phyloP scores from a whole-genome alignment of 2,888 invertebrate genomes.

The Hyppa rectilinea region DNA sequence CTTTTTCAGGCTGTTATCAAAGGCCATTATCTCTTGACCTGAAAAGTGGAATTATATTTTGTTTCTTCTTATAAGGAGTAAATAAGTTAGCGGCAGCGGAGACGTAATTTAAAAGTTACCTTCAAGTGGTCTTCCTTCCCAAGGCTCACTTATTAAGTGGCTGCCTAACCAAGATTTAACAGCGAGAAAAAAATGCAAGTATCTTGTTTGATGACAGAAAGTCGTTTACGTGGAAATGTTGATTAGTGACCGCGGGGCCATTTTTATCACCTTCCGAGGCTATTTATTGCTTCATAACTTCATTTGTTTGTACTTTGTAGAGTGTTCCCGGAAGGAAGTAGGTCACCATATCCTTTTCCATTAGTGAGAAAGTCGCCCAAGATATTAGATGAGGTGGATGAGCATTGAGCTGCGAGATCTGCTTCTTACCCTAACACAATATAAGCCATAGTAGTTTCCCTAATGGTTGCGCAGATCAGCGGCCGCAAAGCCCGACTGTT shows the following conservation, averaged over 20 bases:
- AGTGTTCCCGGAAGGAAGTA: conserved; percentile 15
- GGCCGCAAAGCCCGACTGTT: conserved; percentile 21
- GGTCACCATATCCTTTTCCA: conserved; percentile 28
- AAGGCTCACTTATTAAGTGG: conserved; percentile 76
- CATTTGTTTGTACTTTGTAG: conserved; percentile 31
- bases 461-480: conserved; percentile 25
- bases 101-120: conserved; percentile 88
- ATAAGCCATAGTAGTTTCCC: conserved; percentile 7
- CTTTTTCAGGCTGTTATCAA: conserved; percentile 90
- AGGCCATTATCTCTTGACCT: conserved; percentile 90
- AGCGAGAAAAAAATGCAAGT: conserved; percentile 70
- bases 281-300: conserved; percentile 51
- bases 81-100: conserved; percentile 86
- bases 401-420: conserved; percentile 23
- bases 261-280: conserved; percentile 39
- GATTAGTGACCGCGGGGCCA: conserved; percentile 55
- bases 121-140: conserved; percentile 79
- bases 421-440: conserved; percentile 14
- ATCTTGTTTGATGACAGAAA: conserved; percentile 73
- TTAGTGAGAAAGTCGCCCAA: conserved; percentile 21
- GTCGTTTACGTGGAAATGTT: conserved; percentile 65
- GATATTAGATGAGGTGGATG: conserved; percentile 37
- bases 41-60: conserved; percentile 90
- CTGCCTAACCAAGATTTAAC: conserved; percentile 77
- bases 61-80: conserved; percentile 88